These are phyloP conservation scores for Triplophysa tibetana DNA, from an alignment of 2,113 vertebrate genomes.

Conservation along the genomic window DNA sequence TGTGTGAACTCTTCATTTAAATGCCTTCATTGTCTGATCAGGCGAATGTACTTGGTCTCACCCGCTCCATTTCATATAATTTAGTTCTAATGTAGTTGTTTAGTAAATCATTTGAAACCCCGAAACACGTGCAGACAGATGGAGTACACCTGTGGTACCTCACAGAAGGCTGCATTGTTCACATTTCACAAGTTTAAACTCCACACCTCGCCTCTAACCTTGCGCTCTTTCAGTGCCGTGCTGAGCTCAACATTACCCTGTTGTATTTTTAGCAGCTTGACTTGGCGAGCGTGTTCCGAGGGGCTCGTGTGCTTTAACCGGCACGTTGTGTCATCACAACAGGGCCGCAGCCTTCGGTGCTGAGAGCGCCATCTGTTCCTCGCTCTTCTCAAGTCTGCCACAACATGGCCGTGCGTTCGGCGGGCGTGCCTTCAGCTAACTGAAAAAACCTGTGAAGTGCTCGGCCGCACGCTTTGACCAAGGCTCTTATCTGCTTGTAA, in stretches of 20 bases:
- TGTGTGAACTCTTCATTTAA: too few relatives aligned
- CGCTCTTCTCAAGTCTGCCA: slow-evolving; percentile 10
- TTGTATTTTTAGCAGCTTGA: slow-evolving; percentile 70
- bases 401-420: background rate
- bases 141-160: background rate
- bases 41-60: too few relatives aligned
- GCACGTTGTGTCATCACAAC: slow-evolving; percentile 45
- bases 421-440: background rate
- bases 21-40: too few relatives aligned
- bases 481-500: background rate
- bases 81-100: too few relatives aligned
- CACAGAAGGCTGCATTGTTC: slow-evolving; percentile 17
- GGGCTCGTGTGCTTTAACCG: slow-evolving; percentile 40
- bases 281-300: slow-evolving; percentile 52
- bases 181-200: slow-evolving; percentile 45
- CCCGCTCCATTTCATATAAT: too few relatives aligned
- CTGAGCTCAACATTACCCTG: slow-evolving; percentile 56
- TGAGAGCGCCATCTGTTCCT: slow-evolving; percentile 42
- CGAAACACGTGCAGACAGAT: too few relatives aligned
- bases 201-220: slow-evolving; percentile 50
- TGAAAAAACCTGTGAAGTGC: slow-evolving; percentile 2
- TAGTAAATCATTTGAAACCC: too few relatives aligned
- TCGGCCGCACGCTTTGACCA: background rate
- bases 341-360: slow-evolving; percentile 20
- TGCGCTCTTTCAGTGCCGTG: slow-evolving; percentile 48